Evolutionary conservation across 2,888 invertebrate genomes (phyloP).

Genomic region (Alloscopus bannaensis): DNA sequence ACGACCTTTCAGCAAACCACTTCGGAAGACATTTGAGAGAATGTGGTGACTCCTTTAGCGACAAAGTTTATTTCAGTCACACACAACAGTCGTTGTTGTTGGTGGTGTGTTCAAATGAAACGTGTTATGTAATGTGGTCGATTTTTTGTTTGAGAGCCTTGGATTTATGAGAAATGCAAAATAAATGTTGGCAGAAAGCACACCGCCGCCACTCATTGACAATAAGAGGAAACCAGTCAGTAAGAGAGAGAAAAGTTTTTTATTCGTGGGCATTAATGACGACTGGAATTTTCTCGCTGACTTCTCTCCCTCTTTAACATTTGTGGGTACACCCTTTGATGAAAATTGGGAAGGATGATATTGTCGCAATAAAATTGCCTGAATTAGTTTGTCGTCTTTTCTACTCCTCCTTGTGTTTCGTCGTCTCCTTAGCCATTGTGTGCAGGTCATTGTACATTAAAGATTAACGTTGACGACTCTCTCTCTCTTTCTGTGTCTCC

Average conservation of each 20-base stretch:
- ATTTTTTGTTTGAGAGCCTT: slow-evolving; percentile 17
- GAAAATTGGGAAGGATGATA: slow-evolving; percentile 13
- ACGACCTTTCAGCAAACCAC: no score
- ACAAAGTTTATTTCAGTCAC: slow-evolving; percentile 8
- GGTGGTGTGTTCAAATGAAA: slow-evolving; percentile 9
- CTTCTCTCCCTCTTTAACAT: not conserved
- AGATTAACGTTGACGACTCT: slow-evolving; percentile 15
- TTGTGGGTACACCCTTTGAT: slow-evolving; percentile 8
- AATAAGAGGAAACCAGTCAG: slow-evolving; percentile 1
- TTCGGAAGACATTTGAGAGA: no score
- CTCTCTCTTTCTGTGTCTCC: not conserved
- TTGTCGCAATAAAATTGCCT: slow-evolving; percentile 22
- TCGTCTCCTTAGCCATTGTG: no score
- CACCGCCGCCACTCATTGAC: not conserved
- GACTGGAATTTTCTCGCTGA: slow-evolving; percentile 20
- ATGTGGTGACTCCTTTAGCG: no score
- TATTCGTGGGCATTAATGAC: slow-evolving; percentile 5
- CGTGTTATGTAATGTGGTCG: no score
- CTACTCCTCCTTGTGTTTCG: no score
- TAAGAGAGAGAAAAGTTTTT: not conserved
- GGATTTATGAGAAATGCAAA: slow-evolving; percentile 19
- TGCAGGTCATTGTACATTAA: not conserved
- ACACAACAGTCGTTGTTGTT: not conserved
- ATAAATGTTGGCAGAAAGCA: not conserved
- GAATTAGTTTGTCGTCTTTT: slow-evolving; percentile 23